Base-by-base conservation (phyloP, 2,888 invertebrate genomes). In the Lasioglossum morio region DNA sequence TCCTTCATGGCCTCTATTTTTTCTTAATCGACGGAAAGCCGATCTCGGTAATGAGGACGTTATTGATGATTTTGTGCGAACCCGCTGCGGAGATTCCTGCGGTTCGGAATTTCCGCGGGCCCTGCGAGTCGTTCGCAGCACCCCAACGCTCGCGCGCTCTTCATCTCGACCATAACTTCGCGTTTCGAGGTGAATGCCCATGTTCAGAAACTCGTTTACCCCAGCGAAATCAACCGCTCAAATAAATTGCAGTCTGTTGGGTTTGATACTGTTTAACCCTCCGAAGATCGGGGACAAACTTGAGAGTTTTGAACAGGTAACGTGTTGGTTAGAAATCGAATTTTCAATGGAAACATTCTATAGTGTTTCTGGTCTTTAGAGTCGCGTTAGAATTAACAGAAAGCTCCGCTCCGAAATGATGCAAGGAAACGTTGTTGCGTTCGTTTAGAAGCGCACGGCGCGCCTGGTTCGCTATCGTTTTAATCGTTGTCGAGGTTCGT, bases 11-110 rank as follows among this genome's bases (percentile, higher is more conserved):
- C 70, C 27, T 53, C 60, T 48, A 30, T 46, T 53, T 30, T 37
- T 60, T 79, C 69, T 60, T 23, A 46, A 53, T 72, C 75, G 43
- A 70, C 73, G 81, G 69, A 69, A 63, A 43, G 34, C 27, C 37
- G 60, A 72, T 70, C 63, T 30, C 66, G 46, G 46, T 43, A 79
- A 79, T 27, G 57, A 79, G 72, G 16, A 46, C 37, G 78, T 76
- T 72, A 30, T 72, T 53, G 76, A 76, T 30, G 72, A 79, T 83
- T 72, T 63, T 72, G 57, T 19, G 79, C 79, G 73, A 43, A 30
- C 8, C 70, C 19, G 37, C 27, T 16, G 5, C 57, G 14, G 78
- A 57, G 78, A 78, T 72, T 78, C 72, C 37, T 40, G 27, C 19
- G 37, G 53, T 19, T n/a, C 5, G n/a, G 40, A 70, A 40, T 70